phyloP scores from a whole-genome alignment of 1,140 invertebrate genomes.

The Drosophila ohnishii region DNA sequence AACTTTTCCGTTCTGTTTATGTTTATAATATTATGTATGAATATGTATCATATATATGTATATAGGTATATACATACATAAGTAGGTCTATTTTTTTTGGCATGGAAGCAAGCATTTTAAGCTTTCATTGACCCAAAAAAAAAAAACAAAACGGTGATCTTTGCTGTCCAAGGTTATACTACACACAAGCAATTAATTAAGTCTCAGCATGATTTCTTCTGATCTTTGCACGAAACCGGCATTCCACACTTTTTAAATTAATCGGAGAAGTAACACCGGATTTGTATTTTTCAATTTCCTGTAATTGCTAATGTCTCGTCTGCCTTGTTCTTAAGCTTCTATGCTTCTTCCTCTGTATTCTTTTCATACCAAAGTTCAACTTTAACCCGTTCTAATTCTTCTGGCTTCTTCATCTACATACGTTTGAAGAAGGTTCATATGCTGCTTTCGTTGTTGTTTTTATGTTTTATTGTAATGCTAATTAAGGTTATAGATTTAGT shows the following conservation, averaged over 20 bases:
- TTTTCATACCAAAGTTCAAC: constrained; percentile 9
- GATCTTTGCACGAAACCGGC: constrained; percentile 12
- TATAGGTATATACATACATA: too few relatives aligned
- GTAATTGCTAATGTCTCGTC: constrained; percentile 13
- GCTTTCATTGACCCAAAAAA: constrained; percentile 30
- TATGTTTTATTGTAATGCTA: constrained; percentile 69
- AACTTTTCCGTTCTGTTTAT: too few relatives aligned
- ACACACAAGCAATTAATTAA: constrained; percentile 26
- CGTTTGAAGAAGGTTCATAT: constrained; percentile 44
- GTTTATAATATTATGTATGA: too few relatives aligned
- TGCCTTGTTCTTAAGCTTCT: neutral
- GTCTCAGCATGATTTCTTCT: constrained; percentile 10
- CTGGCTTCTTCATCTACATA: constrained; percentile 54
- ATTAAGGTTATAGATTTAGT: constrained; percentile 79
- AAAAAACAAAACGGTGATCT: constrained; percentile 13
- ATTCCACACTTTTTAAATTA: constrained; percentile 29
- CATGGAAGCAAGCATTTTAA: neutral
- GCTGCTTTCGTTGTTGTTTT: constrained; percentile 42
- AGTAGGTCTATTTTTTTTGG: too few relatives aligned
- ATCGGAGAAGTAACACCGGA: constrained; percentile 51
- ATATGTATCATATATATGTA: too few relatives aligned
- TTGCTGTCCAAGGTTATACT: constrained; percentile 7
- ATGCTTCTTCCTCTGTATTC: too few relatives aligned
- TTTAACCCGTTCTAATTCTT: constrained; percentile 67
- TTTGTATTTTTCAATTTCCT: constrained; percentile 53